Base-by-base conservation (phyloP, 1,140 invertebrate species). In the Drosophila asahinai region DNA sequence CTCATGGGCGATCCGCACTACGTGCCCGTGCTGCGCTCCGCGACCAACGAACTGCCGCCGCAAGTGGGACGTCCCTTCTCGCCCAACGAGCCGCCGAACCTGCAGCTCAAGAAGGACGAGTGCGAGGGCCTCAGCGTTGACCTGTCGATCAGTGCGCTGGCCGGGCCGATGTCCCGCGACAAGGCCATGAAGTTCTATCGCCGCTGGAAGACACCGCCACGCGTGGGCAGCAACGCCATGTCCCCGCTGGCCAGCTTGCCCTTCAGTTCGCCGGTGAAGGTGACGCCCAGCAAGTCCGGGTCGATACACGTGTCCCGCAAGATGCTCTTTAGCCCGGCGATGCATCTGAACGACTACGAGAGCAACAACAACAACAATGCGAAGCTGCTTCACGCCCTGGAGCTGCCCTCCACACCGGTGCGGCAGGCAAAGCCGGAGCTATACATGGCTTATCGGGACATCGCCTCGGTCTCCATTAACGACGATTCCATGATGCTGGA, bases 201-300 rank as follows among this genome's bases (percentile, higher is more conserved):
- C 77, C 95, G 95, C 59, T 97, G 97, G 97, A 97, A 97, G 94
- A 97, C 96, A 0, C 96, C 97, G 17, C 96, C 96, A 0, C 94
- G 95, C 47, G 25, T 83, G 54, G 54, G 54, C 30, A 64, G 68
- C 15, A 86, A 72, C n/a, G 79, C 86, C 0, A 47, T 58, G 19
- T 81, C 83, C 7, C 81, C 92, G 15, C 1, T 57, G 54, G 54
- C 54, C 36, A 57, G 54, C 8, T 38, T 57, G 36, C 54, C 54
- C 19, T 33, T 92, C 36, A 33, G 55, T 14, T 81, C 83, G 12
- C 83, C 92, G 14, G 33, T 91, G 17, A 52, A 71, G 38, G 70
- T 52, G 42, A 75, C 84, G 33, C 79, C 76, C n/a, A 77, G 79
- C 30, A 57, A 57, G 54, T 57, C 36, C 7, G 9, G 14, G 0